A percentile compares a stretch with the other conserved stretches of the same genome.
Conservation (phyloP, 1,140 invertebrate genomes). For the Lutraria rhynchaena region DNA sequence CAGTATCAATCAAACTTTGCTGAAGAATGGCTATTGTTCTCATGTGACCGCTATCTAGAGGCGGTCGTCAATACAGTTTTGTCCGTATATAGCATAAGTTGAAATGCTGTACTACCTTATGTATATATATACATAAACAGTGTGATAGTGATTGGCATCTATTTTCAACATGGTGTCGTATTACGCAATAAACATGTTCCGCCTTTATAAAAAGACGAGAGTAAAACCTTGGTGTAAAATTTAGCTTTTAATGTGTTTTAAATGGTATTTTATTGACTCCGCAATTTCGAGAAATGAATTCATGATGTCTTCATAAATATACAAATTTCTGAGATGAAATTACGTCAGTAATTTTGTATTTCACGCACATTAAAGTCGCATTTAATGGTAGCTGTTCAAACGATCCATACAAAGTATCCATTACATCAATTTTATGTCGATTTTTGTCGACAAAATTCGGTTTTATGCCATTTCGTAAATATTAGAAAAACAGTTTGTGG, state of each 20-base stretch:
- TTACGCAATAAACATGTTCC: slow-evolving; percentile 28
- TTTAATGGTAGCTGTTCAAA: neutral
- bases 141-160: neutral
- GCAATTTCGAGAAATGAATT: slow-evolving; percentile 19
- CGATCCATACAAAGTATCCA: neutral
- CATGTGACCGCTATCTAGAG: too few species aligned
- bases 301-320: slow-evolving; percentile 53
- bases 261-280: slow-evolving; percentile 48
- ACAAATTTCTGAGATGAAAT: slow-evolving; percentile 28
- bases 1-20: too few species aligned
- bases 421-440: slow-evolving; percentile 2
- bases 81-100: too few species aligned
- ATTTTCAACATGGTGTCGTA: neutral
- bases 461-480: too few species aligned
- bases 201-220: slow-evolving; percentile 3
- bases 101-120: too few species aligned
- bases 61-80: too few species aligned
- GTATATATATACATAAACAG: too few species aligned
- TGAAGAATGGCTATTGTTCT: too few species aligned
- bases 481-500: too few species aligned
- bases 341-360: slow-evolving; percentile 34
- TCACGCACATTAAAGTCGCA: slow-evolving; percentile 41
- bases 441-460: too few species aligned
- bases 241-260: slow-evolving; percentile 41
- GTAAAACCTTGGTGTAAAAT: neutral